These are phyloP conservation scores for Sinodicranocentrus sp. DNA, from an alignment of 2,888 invertebrate genomes.

Conservation along the genomic window DNA sequence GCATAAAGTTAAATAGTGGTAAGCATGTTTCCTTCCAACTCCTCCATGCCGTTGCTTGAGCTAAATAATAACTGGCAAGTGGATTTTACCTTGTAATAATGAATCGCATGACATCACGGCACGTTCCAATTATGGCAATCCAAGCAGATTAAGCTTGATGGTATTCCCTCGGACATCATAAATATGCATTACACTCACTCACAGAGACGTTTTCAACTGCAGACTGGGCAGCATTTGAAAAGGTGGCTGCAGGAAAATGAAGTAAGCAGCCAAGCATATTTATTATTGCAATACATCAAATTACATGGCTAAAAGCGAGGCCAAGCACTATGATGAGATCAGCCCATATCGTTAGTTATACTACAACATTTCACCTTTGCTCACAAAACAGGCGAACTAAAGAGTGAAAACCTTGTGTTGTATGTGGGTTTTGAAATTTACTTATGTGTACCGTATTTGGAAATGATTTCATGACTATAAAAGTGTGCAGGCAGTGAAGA, in stretches of 20 bases:
- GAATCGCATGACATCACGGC: conserved; percentile 40
- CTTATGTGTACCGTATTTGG: conserved; percentile 43
- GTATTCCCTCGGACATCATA: conserved; percentile 10
- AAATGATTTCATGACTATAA: conserved; percentile 44
- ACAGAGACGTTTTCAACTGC: not conserved
- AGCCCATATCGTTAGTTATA: not conserved
- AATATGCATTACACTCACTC: not conserved
- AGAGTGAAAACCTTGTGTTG: conserved; percentile 43
- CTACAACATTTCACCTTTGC: conserved; percentile 43
- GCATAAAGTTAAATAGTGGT: too few relatives aligned
- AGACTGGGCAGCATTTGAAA: not conserved
- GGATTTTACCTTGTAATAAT: too few relatives aligned
- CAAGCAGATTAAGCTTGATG: conserved; percentile 28
- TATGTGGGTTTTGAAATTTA: conserved; percentile 19
- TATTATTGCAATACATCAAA: too few relatives aligned
- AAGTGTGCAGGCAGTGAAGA: conserved; percentile 44
- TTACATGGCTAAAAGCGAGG: conserved; percentile 46
- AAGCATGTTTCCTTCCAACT: too few relatives aligned
- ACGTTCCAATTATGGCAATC: conserved; percentile 47
- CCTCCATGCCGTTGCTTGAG: too few relatives aligned
- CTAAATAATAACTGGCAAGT: too few relatives aligned
- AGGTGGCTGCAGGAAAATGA: too few relatives aligned
- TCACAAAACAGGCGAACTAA: conserved; percentile 30
- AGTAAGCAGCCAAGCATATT: too few relatives aligned
- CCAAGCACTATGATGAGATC: not conserved